Evolutionary conservation across 2,113 vertebrate genomes (phyloP).

Genomic region (Anguilla japonica): DNA sequence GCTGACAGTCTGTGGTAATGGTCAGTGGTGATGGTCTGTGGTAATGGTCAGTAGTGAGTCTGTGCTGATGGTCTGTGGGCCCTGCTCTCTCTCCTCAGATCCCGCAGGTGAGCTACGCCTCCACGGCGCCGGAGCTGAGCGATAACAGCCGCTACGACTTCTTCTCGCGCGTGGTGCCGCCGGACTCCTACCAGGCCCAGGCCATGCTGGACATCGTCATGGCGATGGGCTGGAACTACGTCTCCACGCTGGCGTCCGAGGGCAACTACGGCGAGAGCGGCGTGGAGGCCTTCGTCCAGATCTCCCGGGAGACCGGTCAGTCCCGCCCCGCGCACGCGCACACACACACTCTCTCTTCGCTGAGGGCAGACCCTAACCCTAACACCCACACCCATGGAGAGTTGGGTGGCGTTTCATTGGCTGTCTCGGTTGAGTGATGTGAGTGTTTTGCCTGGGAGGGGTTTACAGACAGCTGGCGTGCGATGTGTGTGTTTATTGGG

Average conservation of each 20-base stretch:
- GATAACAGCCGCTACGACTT: conserved; percentile 85
- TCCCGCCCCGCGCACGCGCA: not conserved
- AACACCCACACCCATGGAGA: not conserved
- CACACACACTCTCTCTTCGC: too few relatives aligned
- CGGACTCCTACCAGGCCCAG: conserved; percentile 88
- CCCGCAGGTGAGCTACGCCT: conserved; percentile 90
- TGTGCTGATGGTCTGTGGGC: not conserved
- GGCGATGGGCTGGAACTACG: conserved; percentile 88
- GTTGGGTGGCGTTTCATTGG: not conserved
- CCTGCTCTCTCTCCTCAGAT: conserved; percentile 60
- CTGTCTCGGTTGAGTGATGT: not conserved
- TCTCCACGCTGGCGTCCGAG: conserved; percentile 83
- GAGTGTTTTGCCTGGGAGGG: not conserved
- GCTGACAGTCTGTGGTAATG: too few relatives aligned
- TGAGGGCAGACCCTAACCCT: not conserved
- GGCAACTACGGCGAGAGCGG: conserved; percentile 88
- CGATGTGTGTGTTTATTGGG: too few relatives aligned
- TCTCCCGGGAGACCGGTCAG: conserved; percentile 83
- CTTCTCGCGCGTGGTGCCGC: conserved; percentile 86
- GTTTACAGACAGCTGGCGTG: not conserved
- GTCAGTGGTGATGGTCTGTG: not conserved
- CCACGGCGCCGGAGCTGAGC: conserved; percentile 85
- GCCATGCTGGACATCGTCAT: conserved; percentile 89
- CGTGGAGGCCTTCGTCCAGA: conserved; percentile 84
- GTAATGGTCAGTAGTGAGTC: not conserved